Evolutionary conservation across 2,888 invertebrate genomes (phyloP).

Genomic region (Cerastoderma edule): DNA sequence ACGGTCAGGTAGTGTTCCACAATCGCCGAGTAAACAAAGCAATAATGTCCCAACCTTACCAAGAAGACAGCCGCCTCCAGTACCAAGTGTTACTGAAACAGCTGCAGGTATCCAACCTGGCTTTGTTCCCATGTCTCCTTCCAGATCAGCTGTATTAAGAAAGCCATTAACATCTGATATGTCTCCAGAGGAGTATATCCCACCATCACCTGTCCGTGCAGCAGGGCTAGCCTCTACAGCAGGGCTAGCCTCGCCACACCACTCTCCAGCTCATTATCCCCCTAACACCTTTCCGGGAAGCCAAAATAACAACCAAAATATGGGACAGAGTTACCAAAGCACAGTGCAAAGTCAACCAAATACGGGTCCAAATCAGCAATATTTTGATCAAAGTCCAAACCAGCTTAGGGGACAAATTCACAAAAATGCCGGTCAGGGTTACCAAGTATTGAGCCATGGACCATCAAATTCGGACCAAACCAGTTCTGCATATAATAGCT

Average conservation of each 20-base stretch:
- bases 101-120: neutral
- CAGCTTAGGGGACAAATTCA: too few relatives aligned
- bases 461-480: neutral
- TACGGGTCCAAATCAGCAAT: too few relatives aligned
- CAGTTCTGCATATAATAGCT: neutral
- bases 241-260: too few relatives aligned
- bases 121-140: constrained; percentile 14
- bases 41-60: neutral
- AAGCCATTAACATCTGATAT: constrained; percentile 34
- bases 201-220: constrained; percentile 27
- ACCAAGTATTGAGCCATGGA: too few relatives aligned
- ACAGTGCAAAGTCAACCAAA: too few relatives aligned
- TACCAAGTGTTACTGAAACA: neutral
- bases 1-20: constrained; percentile 6
- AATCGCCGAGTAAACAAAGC: constrained; percentile 2
- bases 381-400: too few relatives aligned
- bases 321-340: too few relatives aligned
- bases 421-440: constrained; percentile 10
- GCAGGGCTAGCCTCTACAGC: neutral
- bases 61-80: constrained; percentile 8
- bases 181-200: constrained; percentile 41
- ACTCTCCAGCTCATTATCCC: constrained; percentile 11
- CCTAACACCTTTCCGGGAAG: neutral
- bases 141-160: constrained; percentile 16
- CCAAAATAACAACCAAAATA: neutral